Percentiles rank a stretch among this genome's conserved stretches.
phyloP scores from a whole-genome alignment of 2,888 invertebrate species.

The Brenthis ino region DNA sequence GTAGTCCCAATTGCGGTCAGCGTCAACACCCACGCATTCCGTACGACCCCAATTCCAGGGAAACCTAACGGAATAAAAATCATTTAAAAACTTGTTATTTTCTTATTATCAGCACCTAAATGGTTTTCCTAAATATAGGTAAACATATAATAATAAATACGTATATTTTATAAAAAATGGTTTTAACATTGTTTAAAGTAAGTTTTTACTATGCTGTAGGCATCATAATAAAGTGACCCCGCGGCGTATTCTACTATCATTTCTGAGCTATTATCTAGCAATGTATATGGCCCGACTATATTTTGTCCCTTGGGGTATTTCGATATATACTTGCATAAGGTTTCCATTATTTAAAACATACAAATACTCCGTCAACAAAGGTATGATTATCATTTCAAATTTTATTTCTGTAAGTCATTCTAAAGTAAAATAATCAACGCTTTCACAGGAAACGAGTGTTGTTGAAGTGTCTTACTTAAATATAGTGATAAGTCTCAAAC shows the following conservation, averaged over 20 bases:
- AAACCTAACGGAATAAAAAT: constrained; percentile 56
- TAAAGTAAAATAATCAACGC: constrained; percentile 32
- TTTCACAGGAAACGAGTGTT: constrained; percentile 50
- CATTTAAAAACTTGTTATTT: not conserved
- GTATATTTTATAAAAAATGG: too few species aligned
- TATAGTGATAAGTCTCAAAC: constrained; percentile 39
- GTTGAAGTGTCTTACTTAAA: constrained; percentile 43
- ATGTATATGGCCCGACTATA: too few species aligned
- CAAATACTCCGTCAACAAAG: not conserved
- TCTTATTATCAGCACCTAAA: not conserved
- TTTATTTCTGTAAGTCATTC: constrained; percentile 8
- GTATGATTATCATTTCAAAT: not conserved
- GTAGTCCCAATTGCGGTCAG: constrained; percentile 90
- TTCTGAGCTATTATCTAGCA: too few species aligned
- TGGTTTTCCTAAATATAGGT: not conserved
- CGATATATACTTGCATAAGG: too few species aligned
- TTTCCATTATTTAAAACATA: not conserved
- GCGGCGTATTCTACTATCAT: too few species aligned
- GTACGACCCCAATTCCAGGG: constrained; percentile 83
- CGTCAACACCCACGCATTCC: constrained; percentile 88
- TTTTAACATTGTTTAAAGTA: too few species aligned
- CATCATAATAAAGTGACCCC: too few species aligned
- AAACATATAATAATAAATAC: too few species aligned
- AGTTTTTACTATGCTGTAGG: too few species aligned
- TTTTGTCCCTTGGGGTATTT: too few species aligned